Percentiles rank a stretch among this genome's conserved stretches.
Evolutionary conservation across 2,113 vertebrate genomes (phyloP).

Genomic region (Cromileptes altivelis): DNA sequence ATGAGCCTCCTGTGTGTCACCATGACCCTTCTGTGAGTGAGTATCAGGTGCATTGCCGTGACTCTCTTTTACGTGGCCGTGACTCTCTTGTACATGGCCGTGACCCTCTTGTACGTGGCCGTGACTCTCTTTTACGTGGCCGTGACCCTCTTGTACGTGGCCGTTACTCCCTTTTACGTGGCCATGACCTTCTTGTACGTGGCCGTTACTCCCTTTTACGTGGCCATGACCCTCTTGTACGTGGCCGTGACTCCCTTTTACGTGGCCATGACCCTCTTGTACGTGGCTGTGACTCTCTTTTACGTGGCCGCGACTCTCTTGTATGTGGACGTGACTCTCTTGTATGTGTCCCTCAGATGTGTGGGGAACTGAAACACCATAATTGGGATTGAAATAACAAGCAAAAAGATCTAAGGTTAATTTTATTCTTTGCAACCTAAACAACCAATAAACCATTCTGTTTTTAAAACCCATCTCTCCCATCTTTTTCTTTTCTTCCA

Average conservation of each 20-base stretch:
- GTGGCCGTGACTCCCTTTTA: too few species aligned
- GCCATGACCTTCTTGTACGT: background rate
- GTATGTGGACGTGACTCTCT: too few species aligned
- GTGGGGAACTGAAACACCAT: slow-evolving; percentile 9
- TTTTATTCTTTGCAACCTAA: background rate
- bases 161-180: background rate
- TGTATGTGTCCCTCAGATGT: background rate
- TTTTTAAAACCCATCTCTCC: background rate
- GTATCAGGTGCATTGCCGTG: too few species aligned
- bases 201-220: background rate
- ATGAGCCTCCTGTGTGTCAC: too few species aligned
- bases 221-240: too few species aligned
- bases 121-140: too few species aligned
- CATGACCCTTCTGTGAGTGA: too few species aligned
- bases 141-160: background rate
- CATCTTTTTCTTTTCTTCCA: background rate
- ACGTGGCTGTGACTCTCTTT: too few species aligned
- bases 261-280: too few species aligned
- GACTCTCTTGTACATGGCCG: background rate
- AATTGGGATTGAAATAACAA: background rate
- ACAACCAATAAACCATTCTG: background rate
- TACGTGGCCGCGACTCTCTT: too few species aligned
- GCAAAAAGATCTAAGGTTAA: background rate
- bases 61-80: background rate
- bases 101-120: too few species aligned